Evolutionary conservation across 2,797 vertebrate genomes (phyloP), one percentile per base, ranked within the genome.

Genomic region (Tangara arthus): DNA sequence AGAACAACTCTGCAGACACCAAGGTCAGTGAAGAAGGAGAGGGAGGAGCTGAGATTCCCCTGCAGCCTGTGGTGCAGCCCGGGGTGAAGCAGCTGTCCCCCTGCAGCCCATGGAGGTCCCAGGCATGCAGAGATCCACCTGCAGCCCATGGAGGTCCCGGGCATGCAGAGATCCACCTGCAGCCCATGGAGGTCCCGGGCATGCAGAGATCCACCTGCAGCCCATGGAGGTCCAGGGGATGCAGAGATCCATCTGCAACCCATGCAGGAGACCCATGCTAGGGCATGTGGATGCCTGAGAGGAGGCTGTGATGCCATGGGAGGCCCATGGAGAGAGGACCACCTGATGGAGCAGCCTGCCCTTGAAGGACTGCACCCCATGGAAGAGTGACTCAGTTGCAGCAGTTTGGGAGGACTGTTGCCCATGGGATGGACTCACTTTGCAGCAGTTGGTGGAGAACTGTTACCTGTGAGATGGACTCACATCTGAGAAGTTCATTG

Each of bases 401-500:
- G 72, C 14, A 26, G 26, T 41, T 55, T 9, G 34, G 20, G 14
- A 53, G 28, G 7, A 37, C 11, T 52, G 23, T 1, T 23, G 22
- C 32, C 18, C 1, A 0, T 66, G 37, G 14, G 60, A 35, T 12
- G 32, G 13, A 21, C 11, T 72, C 34, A 46, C 23, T 19, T 18
- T 41, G 24, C 64, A 57, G 53, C 53, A 41, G 30, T 5, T 68
- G 15, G 42, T 3, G 9, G 20, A 42, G 17, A 42, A 18, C n/a
- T 44, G 46, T 22, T n/a, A 12, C 18, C 18, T n/a, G 8, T 28
- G 15, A 19, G 47, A 39, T 19, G n/a, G 34, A 72, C 24, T 34
- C 50, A 34, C 1, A 1, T 59, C 14, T 0, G 0, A 46, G 47
- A 34, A 26, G 56, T 15, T 61, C 2, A 32, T 18, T 15, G 47